Percentiles rank a stretch among this genome's conserved stretches.
phyloP scores from a whole-genome alignment of 1,140 invertebrate species.

The Nasonia longicornis region DNA sequence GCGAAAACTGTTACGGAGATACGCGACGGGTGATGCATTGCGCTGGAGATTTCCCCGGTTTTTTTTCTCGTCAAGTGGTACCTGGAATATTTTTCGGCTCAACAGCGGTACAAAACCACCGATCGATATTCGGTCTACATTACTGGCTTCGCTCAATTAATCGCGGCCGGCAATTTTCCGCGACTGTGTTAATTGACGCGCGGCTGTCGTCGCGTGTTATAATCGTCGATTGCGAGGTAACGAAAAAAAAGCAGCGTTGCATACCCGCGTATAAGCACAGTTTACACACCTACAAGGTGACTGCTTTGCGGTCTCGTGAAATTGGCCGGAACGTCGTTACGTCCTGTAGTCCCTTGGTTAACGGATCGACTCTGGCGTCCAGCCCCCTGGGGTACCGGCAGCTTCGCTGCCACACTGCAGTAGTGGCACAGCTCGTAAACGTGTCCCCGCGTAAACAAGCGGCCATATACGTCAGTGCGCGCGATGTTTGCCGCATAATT shows the following conservation, averaged over 20 bases:
- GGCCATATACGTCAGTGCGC: background rate
- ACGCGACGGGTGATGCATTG: too few relatives aligned
- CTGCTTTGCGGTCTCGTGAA: background rate
- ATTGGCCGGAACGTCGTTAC: conserved; percentile 8
- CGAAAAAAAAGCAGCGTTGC: background rate
- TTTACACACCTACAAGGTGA: background rate
- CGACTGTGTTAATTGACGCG: background rate
- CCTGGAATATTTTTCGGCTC: too few relatives aligned
- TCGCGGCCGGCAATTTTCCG: background rate
- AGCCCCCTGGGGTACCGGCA: background rate
- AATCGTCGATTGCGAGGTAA: too few relatives aligned
- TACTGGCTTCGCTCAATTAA: background rate
- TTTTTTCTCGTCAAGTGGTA: too few relatives aligned
- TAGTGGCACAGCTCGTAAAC: background rate
- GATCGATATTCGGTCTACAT: too few relatives aligned
- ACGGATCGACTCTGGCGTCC: background rate
- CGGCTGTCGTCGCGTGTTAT: background rate
- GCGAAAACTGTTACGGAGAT: too few relatives aligned
- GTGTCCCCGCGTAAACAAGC: background rate
- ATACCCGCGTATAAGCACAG: background rate
- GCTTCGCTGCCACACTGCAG: background rate
- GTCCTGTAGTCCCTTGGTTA: background rate
- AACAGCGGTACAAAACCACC: too few relatives aligned
- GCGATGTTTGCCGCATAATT: background rate
- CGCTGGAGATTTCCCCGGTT: too few relatives aligned